phyloP scores from a whole-genome alignment of 2,113 vertebrate genomes.

The Engystomops pustulosus region DNA sequence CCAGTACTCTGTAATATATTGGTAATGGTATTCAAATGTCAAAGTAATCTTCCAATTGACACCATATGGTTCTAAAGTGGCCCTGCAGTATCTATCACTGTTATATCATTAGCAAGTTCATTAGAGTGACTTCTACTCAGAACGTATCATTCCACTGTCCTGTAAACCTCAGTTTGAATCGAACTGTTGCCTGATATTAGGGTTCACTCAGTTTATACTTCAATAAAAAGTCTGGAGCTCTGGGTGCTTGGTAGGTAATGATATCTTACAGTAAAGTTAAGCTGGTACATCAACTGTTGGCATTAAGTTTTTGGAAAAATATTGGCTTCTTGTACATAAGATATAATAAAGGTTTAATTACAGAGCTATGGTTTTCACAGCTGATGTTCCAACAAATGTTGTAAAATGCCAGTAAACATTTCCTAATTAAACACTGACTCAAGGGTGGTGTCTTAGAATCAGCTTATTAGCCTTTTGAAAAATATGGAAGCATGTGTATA shows the following conservation, averaged over 20 bases:
- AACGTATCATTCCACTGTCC: neutral
- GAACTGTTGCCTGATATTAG: neutral
- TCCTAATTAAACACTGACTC: neutral
- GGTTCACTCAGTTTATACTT: neutral
- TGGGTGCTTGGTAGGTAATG: neutral
- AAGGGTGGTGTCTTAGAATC: neutral
- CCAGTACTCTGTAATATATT: no score
- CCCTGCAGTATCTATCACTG: neutral
- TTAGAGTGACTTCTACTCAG: neutral
- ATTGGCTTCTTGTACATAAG: neutral
- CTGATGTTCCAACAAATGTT: constrained; percentile 10
- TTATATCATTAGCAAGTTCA: neutral
- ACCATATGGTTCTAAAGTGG: neutral
- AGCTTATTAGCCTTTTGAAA: neutral
- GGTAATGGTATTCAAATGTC: no score
- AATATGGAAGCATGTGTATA: neutral
- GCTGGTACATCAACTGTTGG: neutral
- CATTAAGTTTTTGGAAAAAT: neutral
- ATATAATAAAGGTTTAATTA: neutral
- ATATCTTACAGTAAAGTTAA: neutral
- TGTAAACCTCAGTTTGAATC: neutral
- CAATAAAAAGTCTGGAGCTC: neutral
- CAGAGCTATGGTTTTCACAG: neutral
- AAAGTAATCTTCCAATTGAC: neutral
- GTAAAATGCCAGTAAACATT: neutral